phyloP scores from a whole-genome alignment of 2,113 vertebrate genomes.

The Leiothrix lutea region DNA sequence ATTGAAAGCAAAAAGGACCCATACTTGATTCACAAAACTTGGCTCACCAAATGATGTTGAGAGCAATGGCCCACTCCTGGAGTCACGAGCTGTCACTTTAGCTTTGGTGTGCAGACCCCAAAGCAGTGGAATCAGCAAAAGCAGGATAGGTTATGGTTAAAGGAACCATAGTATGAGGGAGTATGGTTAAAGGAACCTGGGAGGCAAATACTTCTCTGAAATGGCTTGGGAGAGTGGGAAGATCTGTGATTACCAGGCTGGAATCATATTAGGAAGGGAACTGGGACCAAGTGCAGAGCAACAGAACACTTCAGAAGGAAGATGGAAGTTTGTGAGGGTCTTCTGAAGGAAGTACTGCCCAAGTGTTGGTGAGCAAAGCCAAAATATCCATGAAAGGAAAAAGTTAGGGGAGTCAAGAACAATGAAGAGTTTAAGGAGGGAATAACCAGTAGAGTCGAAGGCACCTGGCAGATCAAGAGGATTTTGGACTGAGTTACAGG shows the following conservation, averaged over 20 bases:
- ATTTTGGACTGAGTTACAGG: not conserved
- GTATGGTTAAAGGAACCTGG: not conserved
- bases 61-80: not conserved
- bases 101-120: not conserved
- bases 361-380: not conserved
- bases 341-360: not conserved
- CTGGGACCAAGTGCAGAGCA: not conserved
- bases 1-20: not conserved
- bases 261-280: not conserved
- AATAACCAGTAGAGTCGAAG: not conserved
- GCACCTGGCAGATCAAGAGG: not conserved
- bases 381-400: not conserved
- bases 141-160: not conserved
- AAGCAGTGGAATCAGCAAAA: not conserved
- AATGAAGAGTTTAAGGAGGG: not conserved
- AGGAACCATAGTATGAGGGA: not conserved
- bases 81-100: not conserved
- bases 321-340: not conserved
- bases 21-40: not conserved
- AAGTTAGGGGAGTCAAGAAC: not conserved
- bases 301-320: not conserved
- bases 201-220: not conserved
- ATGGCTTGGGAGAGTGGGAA: not conserved
- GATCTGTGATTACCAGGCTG: not conserved
- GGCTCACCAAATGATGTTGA: not conserved